phyloP scores from a whole-genome alignment of 2,113 vertebrate species.

The Hyperopisus bebe region DNA sequence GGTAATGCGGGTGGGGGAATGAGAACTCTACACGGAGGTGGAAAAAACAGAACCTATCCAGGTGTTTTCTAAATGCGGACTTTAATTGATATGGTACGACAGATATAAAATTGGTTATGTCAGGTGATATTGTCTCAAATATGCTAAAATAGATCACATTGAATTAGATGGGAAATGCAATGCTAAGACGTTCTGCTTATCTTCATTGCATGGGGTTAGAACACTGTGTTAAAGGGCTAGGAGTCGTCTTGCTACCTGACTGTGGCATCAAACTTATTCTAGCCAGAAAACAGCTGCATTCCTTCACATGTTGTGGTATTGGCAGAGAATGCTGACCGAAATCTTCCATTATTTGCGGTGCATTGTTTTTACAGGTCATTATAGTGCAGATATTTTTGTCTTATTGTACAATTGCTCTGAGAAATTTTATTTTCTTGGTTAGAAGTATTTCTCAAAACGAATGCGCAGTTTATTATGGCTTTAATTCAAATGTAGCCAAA shows the following conservation, averaged over 20 bases:
- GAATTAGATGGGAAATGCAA: background rate
- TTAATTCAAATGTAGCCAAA: slow-evolving; percentile 44
- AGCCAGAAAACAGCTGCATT: slow-evolving; percentile 5
- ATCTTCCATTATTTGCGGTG: slow-evolving; percentile 14
- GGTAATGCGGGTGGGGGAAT: background rate
- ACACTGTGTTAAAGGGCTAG: background rate
- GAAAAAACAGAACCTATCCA: background rate
- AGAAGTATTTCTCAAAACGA: background rate
- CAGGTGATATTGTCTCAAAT: background rate
- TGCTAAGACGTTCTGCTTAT: background rate
- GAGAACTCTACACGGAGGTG: background rate
- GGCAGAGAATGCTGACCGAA: background rate
- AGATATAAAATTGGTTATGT: background rate
- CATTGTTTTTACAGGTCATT: slow-evolving; percentile 1
- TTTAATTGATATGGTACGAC: background rate
- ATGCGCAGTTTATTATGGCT: background rate
- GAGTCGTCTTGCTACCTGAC: background rate
- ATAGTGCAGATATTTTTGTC: background rate
- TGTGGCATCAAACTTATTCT: background rate
- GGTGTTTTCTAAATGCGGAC: background rate
- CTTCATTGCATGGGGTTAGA: background rate
- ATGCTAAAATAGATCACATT: background rate
- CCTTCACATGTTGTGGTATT: background rate
- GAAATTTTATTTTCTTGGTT: background rate
- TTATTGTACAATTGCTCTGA: background rate